Conservation (phyloP, 2,888 invertebrate species). For the Amorpha juglandis region DNA sequence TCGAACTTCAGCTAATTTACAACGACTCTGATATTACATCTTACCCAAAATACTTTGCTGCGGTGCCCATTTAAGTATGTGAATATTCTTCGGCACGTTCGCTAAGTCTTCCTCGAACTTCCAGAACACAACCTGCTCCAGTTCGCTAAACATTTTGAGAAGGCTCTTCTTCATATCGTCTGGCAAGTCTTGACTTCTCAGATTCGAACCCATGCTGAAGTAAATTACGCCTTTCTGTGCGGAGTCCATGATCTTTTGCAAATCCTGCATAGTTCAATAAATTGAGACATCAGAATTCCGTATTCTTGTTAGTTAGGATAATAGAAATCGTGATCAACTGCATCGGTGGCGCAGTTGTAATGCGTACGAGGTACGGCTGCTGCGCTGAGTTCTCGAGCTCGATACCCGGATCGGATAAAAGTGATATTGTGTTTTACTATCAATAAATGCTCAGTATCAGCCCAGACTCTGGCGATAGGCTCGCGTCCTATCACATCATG, state of each 20-base stretch:
- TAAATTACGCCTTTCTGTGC: conserved; percentile 59
- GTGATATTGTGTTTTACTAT: no score
- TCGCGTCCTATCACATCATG: no score
- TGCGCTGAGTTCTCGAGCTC: no score
- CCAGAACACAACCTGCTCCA: conserved; percentile 75
- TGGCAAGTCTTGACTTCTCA: conserved; percentile 54
- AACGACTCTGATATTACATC: conserved; percentile 3
- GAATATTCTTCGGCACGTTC: conserved; percentile 63
- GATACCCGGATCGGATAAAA: no score
- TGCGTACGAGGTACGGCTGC: no score
- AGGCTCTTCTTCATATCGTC: conserved; percentile 46
- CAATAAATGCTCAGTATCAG: no score
- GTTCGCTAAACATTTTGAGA: conserved; percentile 57
- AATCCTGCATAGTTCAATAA: conserved; percentile 41
- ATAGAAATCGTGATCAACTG: no score
- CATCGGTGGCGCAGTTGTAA: no score
- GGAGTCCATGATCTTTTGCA: conserved; percentile 54
- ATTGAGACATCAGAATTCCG: background rate
- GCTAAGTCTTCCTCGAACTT: conserved; percentile 67
- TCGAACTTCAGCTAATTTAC: no score
- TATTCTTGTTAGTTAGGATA: no score
- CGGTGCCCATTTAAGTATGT: conserved; percentile 69
- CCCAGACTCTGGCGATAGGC: no score
- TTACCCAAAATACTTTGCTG: conserved; percentile 60
- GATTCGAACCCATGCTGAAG: conserved; percentile 66